These are phyloP conservation scores for Muscidifurax raptorellus DNA, from an alignment of 1,140 invertebrate species.

Conservation along the genomic window DNA sequence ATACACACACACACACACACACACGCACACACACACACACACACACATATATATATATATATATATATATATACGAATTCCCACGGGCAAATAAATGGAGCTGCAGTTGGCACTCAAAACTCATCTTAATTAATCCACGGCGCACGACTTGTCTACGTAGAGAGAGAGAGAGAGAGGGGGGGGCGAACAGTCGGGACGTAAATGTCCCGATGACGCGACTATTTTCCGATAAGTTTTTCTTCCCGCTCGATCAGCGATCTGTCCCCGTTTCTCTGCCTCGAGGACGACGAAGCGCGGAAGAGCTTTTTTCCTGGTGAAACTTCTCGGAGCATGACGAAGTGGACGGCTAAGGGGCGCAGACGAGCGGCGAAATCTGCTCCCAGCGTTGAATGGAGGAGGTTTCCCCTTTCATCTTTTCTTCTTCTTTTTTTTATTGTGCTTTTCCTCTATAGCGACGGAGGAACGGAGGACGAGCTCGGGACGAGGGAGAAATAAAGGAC, in stretches of 20 bases:
- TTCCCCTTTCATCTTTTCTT: neutral
- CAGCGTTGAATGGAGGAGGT: neutral
- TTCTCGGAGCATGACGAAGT: neutral
- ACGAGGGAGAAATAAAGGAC: neutral
- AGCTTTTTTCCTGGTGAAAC: neutral
- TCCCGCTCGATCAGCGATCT: neutral
- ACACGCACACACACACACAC: too few species aligned
- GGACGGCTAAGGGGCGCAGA: neutral
- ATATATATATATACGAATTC: neutral
- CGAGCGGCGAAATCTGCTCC: neutral
- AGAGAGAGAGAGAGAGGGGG: too few species aligned
- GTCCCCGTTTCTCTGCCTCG: neutral
- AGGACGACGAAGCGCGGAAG: neutral
- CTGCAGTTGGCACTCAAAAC: slow-evolving; percentile 10
- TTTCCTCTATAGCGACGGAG: neutral
- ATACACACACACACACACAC: too few species aligned
- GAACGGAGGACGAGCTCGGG: neutral
- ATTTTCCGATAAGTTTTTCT: slow-evolving; percentile 29
- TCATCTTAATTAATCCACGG: slow-evolving; percentile 45
- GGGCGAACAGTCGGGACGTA: too few species aligned
- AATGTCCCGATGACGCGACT: slow-evolving; percentile 3
- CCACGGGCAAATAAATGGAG: neutral
- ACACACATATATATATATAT: too few species aligned
- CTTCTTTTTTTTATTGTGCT: neutral
- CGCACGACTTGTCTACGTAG: neutral